Conservation (phyloP, 2,113 vertebrate species). For the Bujurquina vittata region DNA sequence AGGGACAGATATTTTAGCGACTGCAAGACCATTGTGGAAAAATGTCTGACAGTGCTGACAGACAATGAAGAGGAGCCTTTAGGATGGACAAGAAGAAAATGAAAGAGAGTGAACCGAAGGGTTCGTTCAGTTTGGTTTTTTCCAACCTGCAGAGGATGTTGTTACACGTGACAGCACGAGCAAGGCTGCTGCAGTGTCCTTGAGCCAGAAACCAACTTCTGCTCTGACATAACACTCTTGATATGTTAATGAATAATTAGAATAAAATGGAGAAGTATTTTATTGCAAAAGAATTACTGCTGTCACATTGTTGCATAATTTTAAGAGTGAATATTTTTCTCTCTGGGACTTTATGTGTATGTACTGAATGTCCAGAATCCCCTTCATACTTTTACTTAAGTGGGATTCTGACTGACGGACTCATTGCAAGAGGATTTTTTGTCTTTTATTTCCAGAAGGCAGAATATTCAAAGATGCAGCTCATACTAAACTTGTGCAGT, state of each 20-base stretch:
- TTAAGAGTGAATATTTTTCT: no score
- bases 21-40: constrained; percentile 13
- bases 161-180: not conserved
- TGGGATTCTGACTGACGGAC: not conserved
- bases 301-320: not conserved
- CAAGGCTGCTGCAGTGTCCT: not conserved
- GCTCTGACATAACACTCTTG: not conserved
- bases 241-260: not conserved
- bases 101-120: not conserved
- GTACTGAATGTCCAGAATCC: no score
- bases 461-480: not conserved
- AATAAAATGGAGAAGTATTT: not conserved
- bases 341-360: no score
- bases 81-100: not conserved
- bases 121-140: not conserved
- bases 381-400: not conserved
- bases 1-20: constrained; percentile 93
- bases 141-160: not conserved
- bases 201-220: not conserved
- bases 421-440: not conserved
- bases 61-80: not conserved
- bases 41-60: not conserved
- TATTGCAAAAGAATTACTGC: not conserved
- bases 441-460: no score
- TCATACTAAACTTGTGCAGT: not conserved